Evolutionary conservation across 2,888 invertebrate species (phyloP).

Genomic region (Aleiodes leptofemur): DNA sequence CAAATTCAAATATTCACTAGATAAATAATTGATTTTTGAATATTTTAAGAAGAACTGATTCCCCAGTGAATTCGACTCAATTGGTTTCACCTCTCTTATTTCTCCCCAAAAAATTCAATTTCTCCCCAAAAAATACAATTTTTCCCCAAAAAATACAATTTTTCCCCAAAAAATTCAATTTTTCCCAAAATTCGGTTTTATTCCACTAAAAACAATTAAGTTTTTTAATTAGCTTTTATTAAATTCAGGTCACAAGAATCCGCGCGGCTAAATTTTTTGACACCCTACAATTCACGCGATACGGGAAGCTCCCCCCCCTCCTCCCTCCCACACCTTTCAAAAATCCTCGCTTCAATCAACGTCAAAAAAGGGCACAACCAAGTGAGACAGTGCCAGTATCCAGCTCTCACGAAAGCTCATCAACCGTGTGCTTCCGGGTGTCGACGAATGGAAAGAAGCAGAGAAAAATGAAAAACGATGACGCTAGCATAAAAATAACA

Average conservation of each 20-base stretch:
- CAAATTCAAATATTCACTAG: no score
- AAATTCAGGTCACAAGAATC: not conserved
- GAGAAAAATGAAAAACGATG: constrained; percentile 42
- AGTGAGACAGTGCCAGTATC: not conserved
- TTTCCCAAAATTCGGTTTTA: no score
- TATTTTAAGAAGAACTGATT: no score
- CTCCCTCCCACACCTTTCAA: not conserved
- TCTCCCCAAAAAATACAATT: no score
- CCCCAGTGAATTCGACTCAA: no score
- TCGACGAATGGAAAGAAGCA: constrained; percentile 36
- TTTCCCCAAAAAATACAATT: no score
- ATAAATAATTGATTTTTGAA: no score
- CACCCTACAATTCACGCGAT: constrained; percentile 11
- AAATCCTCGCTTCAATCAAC: constrained; percentile 58
- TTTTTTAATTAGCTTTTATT: not conserved
- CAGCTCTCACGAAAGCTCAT: constrained; percentile 62
- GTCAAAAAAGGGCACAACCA: constrained; percentile 54
- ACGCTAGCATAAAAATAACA: not conserved
- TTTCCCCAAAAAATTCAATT: no score
- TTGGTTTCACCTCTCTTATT: no score
- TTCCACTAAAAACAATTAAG: not conserved
- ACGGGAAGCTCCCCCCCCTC: not conserved
- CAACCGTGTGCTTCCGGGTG: constrained; percentile 60
- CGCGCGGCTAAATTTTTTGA: not conserved
- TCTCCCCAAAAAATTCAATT: no score